These are phyloP conservation scores for Chymomyza amoena DNA, from an alignment of 2,888 invertebrate genomes.

Conservation along the genomic window DNA sequence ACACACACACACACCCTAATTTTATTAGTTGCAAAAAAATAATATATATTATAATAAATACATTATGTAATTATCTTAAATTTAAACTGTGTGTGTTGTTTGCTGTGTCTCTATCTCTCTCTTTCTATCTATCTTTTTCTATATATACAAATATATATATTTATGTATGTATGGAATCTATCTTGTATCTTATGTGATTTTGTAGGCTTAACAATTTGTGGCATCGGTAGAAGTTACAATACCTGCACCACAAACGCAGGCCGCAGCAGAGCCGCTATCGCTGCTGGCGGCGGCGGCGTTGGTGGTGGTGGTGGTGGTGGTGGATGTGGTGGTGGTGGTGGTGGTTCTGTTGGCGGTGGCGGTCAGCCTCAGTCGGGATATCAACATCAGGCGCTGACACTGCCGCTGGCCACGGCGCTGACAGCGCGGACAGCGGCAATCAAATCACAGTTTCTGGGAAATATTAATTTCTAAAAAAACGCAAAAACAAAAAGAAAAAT, in stretches of 20 bases:
- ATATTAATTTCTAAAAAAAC: constrained; percentile 76
- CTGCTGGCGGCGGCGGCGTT: constrained; percentile 60
- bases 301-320: constrained; percentile 60
- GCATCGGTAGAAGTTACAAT: constrained; percentile 79
- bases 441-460: constrained; percentile 79
- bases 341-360: constrained; percentile 36
- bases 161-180: constrained; percentile 29
- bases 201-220: constrained; percentile 79
- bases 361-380: constrained; percentile 75
- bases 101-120: constrained; percentile 29
- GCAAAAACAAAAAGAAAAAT: constrained; percentile 13
- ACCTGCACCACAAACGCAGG: constrained; percentile 76
- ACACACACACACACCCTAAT: constrained; percentile 12
- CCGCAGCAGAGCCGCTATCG: constrained; percentile 68
- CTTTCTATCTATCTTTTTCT: constrained; percentile 34
- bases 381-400: constrained; percentile 74
- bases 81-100: constrained; percentile 5
- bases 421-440: constrained; percentile 77
- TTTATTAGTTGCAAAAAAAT: constrained; percentile 7
- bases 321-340: constrained; percentile 58
- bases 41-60: background rate
- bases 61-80: constrained; percentile 6
- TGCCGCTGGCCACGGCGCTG: constrained; percentile 77
- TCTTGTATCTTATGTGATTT: constrained; percentile 70
- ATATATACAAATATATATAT: constrained; percentile 13